These are phyloP conservation scores for Phyllostomus discolor DNA, from an alignment of 2,113 vertebrate species.

Conservation along the genomic window DNA sequence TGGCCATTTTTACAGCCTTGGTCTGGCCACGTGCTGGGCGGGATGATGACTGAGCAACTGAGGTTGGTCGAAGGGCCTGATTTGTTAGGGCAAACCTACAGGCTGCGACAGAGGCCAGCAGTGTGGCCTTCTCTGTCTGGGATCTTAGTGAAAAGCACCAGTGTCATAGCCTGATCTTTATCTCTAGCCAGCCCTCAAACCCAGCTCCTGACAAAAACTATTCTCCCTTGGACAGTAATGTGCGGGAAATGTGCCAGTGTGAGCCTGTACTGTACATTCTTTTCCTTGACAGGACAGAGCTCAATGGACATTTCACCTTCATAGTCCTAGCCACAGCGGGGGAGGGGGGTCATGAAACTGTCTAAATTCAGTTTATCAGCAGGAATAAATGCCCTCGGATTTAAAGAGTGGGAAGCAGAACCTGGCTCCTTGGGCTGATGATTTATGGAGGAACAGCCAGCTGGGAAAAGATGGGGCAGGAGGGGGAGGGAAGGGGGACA, in stretches of 20 bases:
- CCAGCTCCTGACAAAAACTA: slow-evolving; percentile 36
- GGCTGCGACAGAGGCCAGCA: background rate
- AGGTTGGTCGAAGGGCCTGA: background rate
- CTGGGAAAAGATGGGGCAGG: background rate
- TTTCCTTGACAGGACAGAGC: slow-evolving; percentile 27
- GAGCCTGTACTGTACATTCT: slow-evolving; percentile 4
- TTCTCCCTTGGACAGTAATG: background rate
- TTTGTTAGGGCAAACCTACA: background rate
- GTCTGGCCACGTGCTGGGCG: rapidly evolving
- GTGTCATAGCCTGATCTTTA: background rate
- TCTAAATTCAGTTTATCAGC: slow-evolving; percentile 63
- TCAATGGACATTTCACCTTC: slow-evolving; percentile 54
- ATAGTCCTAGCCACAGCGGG: background rate
- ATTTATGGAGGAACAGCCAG: slow-evolving; percentile 41
- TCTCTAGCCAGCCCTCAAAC: slow-evolving; percentile 10
- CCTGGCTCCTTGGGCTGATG: slow-evolving; percentile 37
- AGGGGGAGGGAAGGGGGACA: background rate
- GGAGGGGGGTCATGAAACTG: background rate
- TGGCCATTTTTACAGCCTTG: background rate
- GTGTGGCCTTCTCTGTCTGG: background rate
- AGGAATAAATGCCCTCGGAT: slow-evolving; percentile 50
- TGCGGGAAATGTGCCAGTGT: slow-evolving; percentile 25
- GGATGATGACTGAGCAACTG: rapidly evolving
- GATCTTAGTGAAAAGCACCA: slow-evolving; percentile 26
- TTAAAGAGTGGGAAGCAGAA: slow-evolving; percentile 52